Evolutionary conservation across 2,888 invertebrate genomes (phyloP).

Genomic region (Craniophora ligustri): DNA sequence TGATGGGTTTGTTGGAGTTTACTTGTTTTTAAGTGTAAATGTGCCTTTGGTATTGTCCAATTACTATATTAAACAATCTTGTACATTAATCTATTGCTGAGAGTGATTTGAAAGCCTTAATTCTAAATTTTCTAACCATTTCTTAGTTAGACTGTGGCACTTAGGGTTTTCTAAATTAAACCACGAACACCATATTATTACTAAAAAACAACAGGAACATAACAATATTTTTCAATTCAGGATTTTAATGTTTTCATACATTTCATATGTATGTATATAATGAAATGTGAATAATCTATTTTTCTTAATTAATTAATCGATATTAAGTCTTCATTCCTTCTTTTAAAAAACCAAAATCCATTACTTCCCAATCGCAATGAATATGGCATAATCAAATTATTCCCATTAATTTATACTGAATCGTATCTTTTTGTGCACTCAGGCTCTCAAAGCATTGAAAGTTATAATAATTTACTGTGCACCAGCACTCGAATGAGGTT

Average conservation of each 20-base stretch:
- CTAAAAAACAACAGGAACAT: no score
- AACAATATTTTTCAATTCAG: no score
- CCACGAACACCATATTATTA: no score
- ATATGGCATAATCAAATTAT: constrained; percentile 10
- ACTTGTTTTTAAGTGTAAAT: constrained; percentile 62
- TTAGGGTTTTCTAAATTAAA: no score
- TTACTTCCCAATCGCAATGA: not conserved
- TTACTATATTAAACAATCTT: not conserved
- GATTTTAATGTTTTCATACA: no score
- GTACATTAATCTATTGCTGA: no score
- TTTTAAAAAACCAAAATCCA: not conserved
- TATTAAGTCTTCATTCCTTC: not conserved
- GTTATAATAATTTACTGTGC: constrained; percentile 14
- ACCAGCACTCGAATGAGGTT: constrained; percentile 14
- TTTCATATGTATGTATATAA: no score
- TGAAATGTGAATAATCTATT: no score
- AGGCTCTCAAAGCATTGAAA: constrained; percentile 18
- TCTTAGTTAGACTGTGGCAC: no score
- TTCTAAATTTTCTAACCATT: no score
- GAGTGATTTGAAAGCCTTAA: no score
- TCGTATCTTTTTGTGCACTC: constrained; percentile 24
- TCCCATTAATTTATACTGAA: constrained; percentile 6
- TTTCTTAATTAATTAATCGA: no score
- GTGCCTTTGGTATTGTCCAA: not conserved
- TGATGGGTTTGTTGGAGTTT: constrained; percentile 62